A percentile compares a stretch with the other conserved stretches of the same genome.
These are phyloP conservation scores for Hippasteria phrygiana DNA, from an alignment of 53 echinoderm and acorn worm genomes.

Conservation along the genomic window DNA sequence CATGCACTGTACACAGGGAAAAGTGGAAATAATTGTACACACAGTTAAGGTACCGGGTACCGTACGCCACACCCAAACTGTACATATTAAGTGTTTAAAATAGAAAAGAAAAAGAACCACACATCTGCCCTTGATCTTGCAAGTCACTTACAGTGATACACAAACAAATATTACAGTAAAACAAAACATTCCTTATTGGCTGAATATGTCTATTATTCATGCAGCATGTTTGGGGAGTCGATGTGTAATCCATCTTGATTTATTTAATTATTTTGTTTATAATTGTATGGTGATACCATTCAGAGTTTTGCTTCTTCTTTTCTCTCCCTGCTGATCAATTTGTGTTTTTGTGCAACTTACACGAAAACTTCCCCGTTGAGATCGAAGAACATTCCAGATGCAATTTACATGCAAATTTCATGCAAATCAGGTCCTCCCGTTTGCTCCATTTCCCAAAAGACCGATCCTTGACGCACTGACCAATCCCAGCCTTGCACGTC, in stretches of 20 bases:
- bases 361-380: neutral
- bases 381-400: neutral
- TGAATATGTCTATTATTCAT: neutral
- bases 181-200: neutral
- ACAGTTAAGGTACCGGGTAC: too few relatives aligned
- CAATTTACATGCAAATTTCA: neutral
- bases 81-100: too few relatives aligned
- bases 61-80: too few relatives aligned
- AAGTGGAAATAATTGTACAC: neutral
- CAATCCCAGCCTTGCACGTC: too few relatives aligned
- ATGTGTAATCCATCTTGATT: neutral
- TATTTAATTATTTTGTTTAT: neutral
- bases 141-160: too few relatives aligned
- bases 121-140: too few relatives aligned
- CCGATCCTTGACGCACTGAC: too few relatives aligned
- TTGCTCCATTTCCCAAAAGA: neutral
- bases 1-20: neutral
- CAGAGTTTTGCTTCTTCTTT: too few relatives aligned
- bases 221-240: constrained; percentile 8
- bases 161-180: neutral
- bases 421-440: neutral
- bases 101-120: too few relatives aligned
- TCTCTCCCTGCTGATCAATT: neutral
- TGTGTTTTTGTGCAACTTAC: neutral
- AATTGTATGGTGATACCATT: too few relatives aligned